phyloP scores from a whole-genome alignment of 2,888 invertebrate genomes.

The Steromphala cineraria region DNA sequence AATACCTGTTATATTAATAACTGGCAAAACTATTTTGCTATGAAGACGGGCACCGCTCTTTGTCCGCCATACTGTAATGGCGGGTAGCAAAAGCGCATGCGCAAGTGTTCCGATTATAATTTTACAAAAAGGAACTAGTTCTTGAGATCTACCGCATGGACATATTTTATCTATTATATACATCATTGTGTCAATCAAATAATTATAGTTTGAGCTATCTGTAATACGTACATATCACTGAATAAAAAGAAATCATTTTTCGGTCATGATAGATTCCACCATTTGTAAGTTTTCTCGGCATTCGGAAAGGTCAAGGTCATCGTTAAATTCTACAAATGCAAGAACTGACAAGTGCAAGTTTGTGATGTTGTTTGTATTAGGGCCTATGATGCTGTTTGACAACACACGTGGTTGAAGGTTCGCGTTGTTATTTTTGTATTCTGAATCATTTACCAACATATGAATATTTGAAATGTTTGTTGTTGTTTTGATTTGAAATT shows the following conservation, averaged over 20 bases:
- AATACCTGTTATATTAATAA: not conserved
- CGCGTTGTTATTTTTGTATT: no score
- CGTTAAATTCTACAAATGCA: not conserved
- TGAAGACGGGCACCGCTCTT: slow-evolving; percentile 22
- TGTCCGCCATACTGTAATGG: slow-evolving; percentile 49
- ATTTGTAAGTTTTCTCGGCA: not conserved
- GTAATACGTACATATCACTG: no score
- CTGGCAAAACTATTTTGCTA: not conserved
- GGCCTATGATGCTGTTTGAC: no score
- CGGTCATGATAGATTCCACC: not conserved
- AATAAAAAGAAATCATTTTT: not conserved
- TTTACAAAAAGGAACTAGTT: not conserved
- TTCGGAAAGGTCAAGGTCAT: not conserved
- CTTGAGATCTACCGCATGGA: no score
- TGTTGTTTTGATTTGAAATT: no score
- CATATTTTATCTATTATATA: no score
- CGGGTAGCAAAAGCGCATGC: slow-evolving; percentile 44
- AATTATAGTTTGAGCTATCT: no score
- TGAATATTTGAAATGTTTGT: no score
- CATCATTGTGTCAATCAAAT: no score
- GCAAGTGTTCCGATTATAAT: not conserved
- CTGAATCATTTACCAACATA: no score
- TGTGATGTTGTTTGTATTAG: not conserved
- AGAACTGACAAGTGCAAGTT: not conserved
- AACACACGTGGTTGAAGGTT: no score